These are phyloP conservation scores for Apogon talboti DNA, from an alignment of 2,797 vertebrate genomes.

Conservation along the genomic window DNA sequence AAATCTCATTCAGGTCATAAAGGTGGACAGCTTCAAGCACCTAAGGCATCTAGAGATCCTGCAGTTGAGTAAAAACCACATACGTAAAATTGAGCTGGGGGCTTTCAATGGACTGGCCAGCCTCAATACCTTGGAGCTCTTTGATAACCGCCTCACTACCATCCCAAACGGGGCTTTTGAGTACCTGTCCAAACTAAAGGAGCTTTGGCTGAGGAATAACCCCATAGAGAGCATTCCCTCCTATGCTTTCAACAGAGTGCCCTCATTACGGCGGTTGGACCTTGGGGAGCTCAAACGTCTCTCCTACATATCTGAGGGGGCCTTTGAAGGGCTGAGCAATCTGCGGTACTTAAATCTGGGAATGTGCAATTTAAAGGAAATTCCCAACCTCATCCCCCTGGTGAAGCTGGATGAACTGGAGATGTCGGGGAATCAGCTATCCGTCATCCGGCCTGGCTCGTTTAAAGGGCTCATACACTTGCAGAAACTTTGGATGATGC, in stretches of 20 bases:
- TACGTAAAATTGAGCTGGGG: slow-evolving; percentile 98
- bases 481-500: slow-evolving; percentile 99
- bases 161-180: slow-evolving; percentile 99
- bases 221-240: slow-evolving; percentile 99
- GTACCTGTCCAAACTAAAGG: slow-evolving; percentile 99
- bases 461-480: slow-evolving; percentile 98
- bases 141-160: slow-evolving; percentile 98
- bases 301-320: slow-evolving; percentile 98
- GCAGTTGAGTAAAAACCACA: slow-evolving; percentile 98
- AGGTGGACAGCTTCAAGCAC: slow-evolving; percentile 99
- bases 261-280: slow-evolving; percentile 95
- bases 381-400: slow-evolving; percentile 97
- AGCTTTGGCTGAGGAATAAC: slow-evolving; percentile 98
- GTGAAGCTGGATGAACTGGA: slow-evolving; percentile 97
- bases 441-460: slow-evolving; percentile 93
- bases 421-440: slow-evolving; percentile 98
- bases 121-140: slow-evolving; percentile 99
- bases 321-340: slow-evolving; percentile 99
- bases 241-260: slow-evolving; percentile 99
- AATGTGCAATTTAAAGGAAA: slow-evolving; percentile 99
- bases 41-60: slow-evolving; percentile 97
- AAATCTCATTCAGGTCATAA: slow-evolving; percentile 98
- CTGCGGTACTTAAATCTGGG: slow-evolving; percentile 99
- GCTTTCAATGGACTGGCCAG: slow-evolving; percentile 99
- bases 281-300: slow-evolving; percentile 97